A percentile compares a stretch with the other conserved stretches of the same genome.
phyloP scores from a whole-genome alignment of 1,140 invertebrate genomes.

The Hormaphis cornu region DNA sequence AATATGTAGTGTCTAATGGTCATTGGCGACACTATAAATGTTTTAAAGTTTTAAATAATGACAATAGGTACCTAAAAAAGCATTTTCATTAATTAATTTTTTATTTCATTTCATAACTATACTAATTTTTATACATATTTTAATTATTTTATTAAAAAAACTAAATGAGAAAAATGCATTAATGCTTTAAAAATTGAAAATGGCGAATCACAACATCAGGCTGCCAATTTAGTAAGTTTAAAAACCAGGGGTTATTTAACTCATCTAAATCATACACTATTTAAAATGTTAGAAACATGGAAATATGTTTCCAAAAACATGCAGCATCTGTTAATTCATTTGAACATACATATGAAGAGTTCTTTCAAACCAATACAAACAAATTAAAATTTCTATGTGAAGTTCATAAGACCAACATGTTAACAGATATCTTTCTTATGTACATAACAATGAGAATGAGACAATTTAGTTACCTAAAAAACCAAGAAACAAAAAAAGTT shows the following conservation, averaged over 20 bases:
- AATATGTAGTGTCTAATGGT: background rate
- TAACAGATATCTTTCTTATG: background rate
- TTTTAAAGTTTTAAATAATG: background rate
- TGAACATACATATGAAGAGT: background rate
- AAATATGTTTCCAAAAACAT: background rate
- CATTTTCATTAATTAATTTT: background rate
- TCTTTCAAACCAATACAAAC: background rate
- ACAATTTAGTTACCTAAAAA: background rate
- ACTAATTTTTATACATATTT: background rate
- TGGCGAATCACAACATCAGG: background rate
- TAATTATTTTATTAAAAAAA: background rate
- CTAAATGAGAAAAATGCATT: background rate
- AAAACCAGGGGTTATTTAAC: background rate
- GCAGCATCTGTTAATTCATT: background rate
- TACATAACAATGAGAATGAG: background rate
- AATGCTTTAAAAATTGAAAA: background rate
- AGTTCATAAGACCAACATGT: background rate
- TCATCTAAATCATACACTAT: background rate
- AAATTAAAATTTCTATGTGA: background rate
- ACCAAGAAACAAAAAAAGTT: background rate
- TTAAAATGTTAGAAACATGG: background rate
- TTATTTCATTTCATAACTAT: background rate
- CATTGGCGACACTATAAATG: background rate
- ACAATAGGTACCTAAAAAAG: background rate
- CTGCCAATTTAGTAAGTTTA: background rate